Evolutionary conservation across 2,888 invertebrate species (phyloP).

Genomic region (Scelioninae gen. 2): DNA sequence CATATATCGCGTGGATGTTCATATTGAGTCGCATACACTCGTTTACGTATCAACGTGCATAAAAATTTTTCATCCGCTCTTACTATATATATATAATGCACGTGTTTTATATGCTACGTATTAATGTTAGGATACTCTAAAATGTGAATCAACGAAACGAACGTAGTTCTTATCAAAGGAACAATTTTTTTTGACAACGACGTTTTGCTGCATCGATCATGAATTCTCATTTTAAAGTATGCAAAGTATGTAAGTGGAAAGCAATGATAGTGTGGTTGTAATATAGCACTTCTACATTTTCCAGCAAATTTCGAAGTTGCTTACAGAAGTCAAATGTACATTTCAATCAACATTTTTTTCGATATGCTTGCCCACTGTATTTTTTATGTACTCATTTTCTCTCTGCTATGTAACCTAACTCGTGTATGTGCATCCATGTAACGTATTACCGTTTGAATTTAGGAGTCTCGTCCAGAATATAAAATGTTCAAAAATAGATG

Average conservation of each 20-base stretch:
- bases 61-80: slow-evolving; percentile 50
- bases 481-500: slow-evolving; percentile 65
- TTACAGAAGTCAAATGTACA: slow-evolving; percentile 49
- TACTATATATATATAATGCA: slow-evolving; percentile 57
- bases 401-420: slow-evolving; percentile 72
- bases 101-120: slow-evolving; percentile 54
- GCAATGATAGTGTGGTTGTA: slow-evolving; percentile 52
- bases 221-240: slow-evolving; percentile 59
- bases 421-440: slow-evolving; percentile 72
- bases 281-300: slow-evolving; percentile 53
- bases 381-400: slow-evolving; percentile 71
- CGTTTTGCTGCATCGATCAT: slow-evolving; percentile 15
- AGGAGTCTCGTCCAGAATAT: slow-evolving; percentile 62
- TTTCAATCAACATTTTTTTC: slow-evolving; percentile 56
- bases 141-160: slow-evolving; percentile 49
- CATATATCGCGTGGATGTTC: slow-evolving; percentile 51
- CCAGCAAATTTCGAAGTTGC: slow-evolving; percentile 48
- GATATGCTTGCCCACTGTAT: slow-evolving; percentile 70
- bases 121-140: slow-evolving; percentile 56
- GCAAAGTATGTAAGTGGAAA: slow-evolving; percentile 52
- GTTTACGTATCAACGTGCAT: slow-evolving; percentile 55
- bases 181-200: too few species aligned
- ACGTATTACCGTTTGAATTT: slow-evolving; percentile 64
- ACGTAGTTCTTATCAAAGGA: not conserved
- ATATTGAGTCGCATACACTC: slow-evolving; percentile 53